Conservation (phyloP, 2,797 vertebrate species). For the Urocyon cinereoargenteus region DNA sequence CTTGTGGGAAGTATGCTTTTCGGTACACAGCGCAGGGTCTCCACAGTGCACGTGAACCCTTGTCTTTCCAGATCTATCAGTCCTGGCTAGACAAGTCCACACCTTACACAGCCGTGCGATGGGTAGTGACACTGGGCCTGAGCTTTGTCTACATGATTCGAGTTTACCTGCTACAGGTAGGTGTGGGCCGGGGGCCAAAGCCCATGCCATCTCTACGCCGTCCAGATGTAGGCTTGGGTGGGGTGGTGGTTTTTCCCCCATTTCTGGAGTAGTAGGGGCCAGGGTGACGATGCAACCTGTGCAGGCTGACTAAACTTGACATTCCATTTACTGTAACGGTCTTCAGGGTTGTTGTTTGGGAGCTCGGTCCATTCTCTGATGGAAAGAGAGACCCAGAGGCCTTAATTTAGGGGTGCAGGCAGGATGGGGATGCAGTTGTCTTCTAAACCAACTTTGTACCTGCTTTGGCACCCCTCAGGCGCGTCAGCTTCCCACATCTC, state of each 20-base stretch:
- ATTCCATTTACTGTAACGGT: neutral
- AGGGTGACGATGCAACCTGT: neutral
- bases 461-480: neutral
- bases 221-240: too few relatives aligned
- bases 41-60: neutral
- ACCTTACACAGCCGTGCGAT: conserved; percentile 94
- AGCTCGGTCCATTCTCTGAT: neutral
- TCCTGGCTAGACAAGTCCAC: conserved; percentile 99
- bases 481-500: neutral
- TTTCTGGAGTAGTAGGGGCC: neutral
- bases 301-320: accelerated
- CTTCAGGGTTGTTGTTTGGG: neutral
- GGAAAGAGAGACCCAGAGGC: neutral
- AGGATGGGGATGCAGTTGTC: accelerated
- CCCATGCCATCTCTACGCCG: accelerated
- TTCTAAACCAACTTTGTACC: neutral
- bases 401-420: neutral
- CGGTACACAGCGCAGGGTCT: accelerated
- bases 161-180: conserved; percentile 99
- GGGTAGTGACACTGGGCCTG: conserved; percentile 94
- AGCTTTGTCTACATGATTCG: conserved; percentile 98
- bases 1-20: accelerated
- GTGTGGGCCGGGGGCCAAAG: neutral
- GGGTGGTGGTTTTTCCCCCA: accelerated
- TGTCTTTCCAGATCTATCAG: conserved; percentile 95